Conservation (phyloP, 2,113 vertebrate genomes). For the Cololabis saira region DNA sequence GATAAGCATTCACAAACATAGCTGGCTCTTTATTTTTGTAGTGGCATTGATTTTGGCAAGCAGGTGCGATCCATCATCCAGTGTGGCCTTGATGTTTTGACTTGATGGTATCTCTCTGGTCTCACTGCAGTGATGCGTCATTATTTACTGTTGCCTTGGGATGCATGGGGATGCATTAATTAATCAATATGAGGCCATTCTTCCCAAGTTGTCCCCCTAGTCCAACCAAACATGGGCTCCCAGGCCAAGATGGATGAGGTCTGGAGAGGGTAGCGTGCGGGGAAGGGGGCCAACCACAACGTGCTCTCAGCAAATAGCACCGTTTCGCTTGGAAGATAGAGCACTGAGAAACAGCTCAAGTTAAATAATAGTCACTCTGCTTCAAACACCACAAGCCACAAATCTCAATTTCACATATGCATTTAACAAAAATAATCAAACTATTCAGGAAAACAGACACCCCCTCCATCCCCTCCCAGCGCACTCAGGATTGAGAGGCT, state of each 20-base stretch:
- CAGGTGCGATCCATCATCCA: slow-evolving; percentile 71
- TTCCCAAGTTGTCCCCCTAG: slow-evolving; percentile 37
- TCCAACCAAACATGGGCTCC: slow-evolving; percentile 27
- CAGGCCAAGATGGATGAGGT: slow-evolving; percentile 39
- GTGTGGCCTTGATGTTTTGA: slow-evolving; percentile 73
- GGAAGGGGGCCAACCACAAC: not conserved
- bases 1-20: slow-evolving; percentile 31
- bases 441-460: too few relatives aligned
- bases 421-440: too few relatives aligned
- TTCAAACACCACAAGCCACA: not conserved
- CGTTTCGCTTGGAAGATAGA: slow-evolving; percentile 14
- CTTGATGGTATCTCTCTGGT: slow-evolving; percentile 70
- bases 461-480: too few relatives aligned
- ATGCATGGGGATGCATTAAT: slow-evolving; percentile 73
- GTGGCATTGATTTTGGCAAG: slow-evolving; percentile 70
- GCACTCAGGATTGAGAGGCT: not conserved
- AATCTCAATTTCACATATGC: not conserved
- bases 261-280: slow-evolving; percentile 16
- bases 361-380: slow-evolving; percentile 12
- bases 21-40: slow-evolving; percentile 47
- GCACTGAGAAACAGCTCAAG: slow-evolving; percentile 5
- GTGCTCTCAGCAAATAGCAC: slow-evolving; percentile 25
- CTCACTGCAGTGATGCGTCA: slow-evolving; percentile 53
- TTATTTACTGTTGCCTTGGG: slow-evolving; percentile 77
- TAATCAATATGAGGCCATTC: slow-evolving; percentile 71